phyloP scores from a whole-genome alignment of 53 echinoderm and acorn worm species.

The Echinometra lucunter region DNA sequence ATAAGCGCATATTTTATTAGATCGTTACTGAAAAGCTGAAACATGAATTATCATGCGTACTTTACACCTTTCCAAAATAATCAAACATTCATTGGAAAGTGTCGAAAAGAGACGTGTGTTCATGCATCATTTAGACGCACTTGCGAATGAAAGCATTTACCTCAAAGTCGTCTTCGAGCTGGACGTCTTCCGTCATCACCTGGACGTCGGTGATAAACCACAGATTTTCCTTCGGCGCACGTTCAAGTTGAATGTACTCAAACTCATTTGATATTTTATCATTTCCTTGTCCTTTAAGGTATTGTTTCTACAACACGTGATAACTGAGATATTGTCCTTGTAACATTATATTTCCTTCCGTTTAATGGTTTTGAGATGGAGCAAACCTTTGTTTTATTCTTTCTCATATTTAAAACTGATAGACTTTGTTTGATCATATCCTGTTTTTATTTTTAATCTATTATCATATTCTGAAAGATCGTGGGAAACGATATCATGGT shows the following conservation, averaged over 20 bases:
- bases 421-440: no score
- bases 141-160: background rate
- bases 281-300: background rate
- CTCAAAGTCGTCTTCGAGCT: background rate
- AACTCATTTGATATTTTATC: background rate
- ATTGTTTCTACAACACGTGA: background rate
- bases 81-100: background rate
- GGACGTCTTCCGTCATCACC: background rate
- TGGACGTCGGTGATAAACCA: background rate
- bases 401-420: no score
- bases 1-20: background rate
- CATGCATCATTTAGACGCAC: background rate
- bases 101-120: background rate
- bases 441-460: no score
- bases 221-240: background rate
- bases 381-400: background rate
- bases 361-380: background rate
- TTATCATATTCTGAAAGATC: no score
- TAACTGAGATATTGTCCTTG: background rate
- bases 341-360: conserved; percentile 27
- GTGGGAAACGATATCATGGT: no score
- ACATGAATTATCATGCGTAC: background rate
- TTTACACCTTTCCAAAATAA: background rate
- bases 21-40: background rate
- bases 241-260: background rate